phyloP scores from a whole-genome alignment of 2,113 vertebrate species.

The Camelus bactrianus region DNA sequence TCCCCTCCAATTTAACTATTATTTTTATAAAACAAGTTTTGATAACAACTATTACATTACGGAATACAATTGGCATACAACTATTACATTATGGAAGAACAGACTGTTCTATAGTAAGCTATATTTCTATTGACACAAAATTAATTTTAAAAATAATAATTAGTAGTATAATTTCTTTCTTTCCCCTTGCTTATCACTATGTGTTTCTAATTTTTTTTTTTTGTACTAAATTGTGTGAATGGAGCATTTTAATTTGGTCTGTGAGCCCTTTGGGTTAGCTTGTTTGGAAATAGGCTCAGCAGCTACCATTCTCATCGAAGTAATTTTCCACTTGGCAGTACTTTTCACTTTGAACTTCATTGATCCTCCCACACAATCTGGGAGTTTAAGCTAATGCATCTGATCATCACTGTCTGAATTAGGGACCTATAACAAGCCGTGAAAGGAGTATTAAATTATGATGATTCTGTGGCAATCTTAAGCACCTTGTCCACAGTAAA shows the following conservation, averaged over 20 bases:
- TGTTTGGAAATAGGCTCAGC: background rate
- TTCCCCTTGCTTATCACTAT: background rate
- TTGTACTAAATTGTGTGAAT: background rate
- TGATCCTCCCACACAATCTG: background rate
- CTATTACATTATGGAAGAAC: background rate
- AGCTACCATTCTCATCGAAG: background rate
- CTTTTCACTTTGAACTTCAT: background rate
- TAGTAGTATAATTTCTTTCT: background rate
- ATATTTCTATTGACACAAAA: background rate
- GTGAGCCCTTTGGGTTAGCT: background rate
- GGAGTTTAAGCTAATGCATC: background rate
- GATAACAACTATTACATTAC: background rate
- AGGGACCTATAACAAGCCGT: background rate
- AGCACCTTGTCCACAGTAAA: background rate
- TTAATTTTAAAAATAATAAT: constrained; percentile 1
- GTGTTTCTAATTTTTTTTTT: background rate
- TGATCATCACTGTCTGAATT: background rate
- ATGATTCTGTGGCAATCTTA: background rate
- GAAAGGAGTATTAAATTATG: background rate
- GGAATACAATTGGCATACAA: background rate
- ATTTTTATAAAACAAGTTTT: constrained; percentile 26
- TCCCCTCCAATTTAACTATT: background rate
- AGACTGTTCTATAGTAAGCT: background rate
- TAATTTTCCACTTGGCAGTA: background rate
- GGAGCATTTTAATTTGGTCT: background rate